phyloP scores from a whole-genome alignment of 2,797 vertebrate species.

The Typhlichthys subterraneus region DNA sequence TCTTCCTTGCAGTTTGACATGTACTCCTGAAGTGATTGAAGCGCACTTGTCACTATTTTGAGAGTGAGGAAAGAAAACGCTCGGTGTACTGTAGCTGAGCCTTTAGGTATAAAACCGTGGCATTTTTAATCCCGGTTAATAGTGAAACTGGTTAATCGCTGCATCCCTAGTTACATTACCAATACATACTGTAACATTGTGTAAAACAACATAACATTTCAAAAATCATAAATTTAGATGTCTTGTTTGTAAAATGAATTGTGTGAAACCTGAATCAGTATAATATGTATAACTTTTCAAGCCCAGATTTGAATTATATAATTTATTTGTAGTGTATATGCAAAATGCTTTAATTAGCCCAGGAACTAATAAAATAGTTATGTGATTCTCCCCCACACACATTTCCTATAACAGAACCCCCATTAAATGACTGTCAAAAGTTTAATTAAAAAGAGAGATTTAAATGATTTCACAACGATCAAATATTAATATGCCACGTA shows the following conservation, averaged over 20 bases:
- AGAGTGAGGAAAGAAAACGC: too few relatives aligned
- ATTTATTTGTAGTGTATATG: conserved; percentile 51
- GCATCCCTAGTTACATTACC: too few relatives aligned
- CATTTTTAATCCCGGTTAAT: too few relatives aligned
- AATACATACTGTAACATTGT: too few relatives aligned
- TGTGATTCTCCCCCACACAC: conserved; percentile 57
- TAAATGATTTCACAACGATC: conserved; percentile 69
- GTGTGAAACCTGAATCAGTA: neutral
- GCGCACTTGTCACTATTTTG: too few relatives aligned
- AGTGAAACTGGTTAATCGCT: too few relatives aligned
- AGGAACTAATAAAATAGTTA: conserved; percentile 69
- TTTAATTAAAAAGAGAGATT: conserved; percentile 77
- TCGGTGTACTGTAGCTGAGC: too few relatives aligned
- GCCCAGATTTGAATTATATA: conserved; percentile 13
- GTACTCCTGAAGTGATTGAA: too few relatives aligned
- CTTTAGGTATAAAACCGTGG: too few relatives aligned
- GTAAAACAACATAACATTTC: too few relatives aligned
- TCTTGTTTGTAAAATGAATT: conserved; percentile 11
- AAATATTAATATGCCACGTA: conserved; percentile 69
- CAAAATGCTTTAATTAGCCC: conserved; percentile 60
- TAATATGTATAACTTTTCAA: neutral
- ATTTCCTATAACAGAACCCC: conserved; percentile 63
- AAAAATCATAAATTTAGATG: too few relatives aligned
- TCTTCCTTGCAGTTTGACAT: too few relatives aligned
- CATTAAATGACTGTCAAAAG: conserved; percentile 74